Percentiles rank a stretch among this genome's conserved stretches.
phyloP scores from a whole-genome alignment of 2,113 vertebrate genomes.

The Heterotis niloticus region DNA sequence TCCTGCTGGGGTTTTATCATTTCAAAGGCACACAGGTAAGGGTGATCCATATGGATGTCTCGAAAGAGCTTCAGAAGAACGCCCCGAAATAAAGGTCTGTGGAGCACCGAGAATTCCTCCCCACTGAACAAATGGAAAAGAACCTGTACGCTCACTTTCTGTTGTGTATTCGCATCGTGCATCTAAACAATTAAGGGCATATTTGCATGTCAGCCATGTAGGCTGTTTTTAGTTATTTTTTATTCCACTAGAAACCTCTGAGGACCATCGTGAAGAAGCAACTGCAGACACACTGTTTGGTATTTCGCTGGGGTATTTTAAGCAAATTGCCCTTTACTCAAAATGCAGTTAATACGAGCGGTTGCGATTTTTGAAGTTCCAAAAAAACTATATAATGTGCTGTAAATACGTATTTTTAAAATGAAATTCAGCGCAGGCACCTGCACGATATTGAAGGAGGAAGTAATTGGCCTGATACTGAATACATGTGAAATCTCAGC shows the following conservation, averaged over 20 bases:
- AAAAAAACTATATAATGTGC: no score
- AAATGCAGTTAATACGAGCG: no score
- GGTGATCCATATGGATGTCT: constrained; percentile 32
- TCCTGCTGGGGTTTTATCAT: constrained; percentile 44
- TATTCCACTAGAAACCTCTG: background rate
- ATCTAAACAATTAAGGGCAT: background rate
- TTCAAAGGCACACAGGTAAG: constrained; percentile 45
- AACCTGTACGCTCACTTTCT: background rate
- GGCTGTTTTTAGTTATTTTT: background rate
- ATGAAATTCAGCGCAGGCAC: no score
- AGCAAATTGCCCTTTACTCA: no score
- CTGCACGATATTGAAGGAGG: no score
- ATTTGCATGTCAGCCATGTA: background rate
- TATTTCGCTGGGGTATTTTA: no score
- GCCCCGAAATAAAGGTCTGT: constrained; percentile 23
- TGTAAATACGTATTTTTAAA: no score
- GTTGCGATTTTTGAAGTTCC: no score
- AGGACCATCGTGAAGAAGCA: no score
- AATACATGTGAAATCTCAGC: no score
- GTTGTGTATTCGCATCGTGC: background rate
- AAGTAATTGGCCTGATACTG: no score
- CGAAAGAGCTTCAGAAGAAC: constrained; percentile 30
- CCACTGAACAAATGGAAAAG: constrained; percentile 4
- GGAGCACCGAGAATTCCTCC: background rate
- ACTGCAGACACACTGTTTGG: no score